Percentiles rank a stretch among this genome's conserved stretches.
phyloP scores from a whole-genome alignment of 92 coral and sea anemone species.

The Nematostella vectensis region DNA sequence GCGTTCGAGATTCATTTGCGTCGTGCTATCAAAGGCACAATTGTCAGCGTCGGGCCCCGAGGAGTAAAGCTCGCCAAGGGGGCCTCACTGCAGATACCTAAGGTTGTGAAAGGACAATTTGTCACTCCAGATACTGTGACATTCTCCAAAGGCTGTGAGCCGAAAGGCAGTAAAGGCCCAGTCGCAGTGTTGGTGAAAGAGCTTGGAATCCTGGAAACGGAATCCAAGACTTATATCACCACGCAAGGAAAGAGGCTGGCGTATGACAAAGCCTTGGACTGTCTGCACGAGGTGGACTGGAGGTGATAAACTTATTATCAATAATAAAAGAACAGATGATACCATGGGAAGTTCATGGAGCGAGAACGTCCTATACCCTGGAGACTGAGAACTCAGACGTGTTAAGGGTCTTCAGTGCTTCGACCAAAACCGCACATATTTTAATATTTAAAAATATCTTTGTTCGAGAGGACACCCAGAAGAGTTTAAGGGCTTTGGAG shows the following conservation, averaged over 20 bases:
- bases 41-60: slow-evolving; percentile 75
- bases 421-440: too few species aligned
- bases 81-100: slow-evolving; percentile 72
- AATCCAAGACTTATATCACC: slow-evolving; percentile 52
- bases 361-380: too few species aligned
- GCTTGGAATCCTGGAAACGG: slow-evolving; percentile 31
- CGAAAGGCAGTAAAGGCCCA: slow-evolving; percentile 91
- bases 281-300: slow-evolving; percentile 67
- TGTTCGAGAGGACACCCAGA: too few species aligned
- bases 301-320: too few species aligned
- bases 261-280: slow-evolving; percentile 78
- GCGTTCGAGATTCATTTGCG: slow-evolving; percentile 67
- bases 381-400: too few species aligned
- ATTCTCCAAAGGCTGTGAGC: slow-evolving; percentile 75
- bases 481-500: too few species aligned
- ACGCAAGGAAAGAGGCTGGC: slow-evolving; percentile 66
- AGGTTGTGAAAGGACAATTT: slow-evolving; percentile 56
- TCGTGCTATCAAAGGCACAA: slow-evolving; percentile 64
- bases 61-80: slow-evolving; percentile 91
- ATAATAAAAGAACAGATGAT: too few species aligned
- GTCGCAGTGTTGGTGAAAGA: slow-evolving; percentile 61
- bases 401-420: too few species aligned
- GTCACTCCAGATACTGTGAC: slow-evolving; percentile 11
- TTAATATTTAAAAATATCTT: too few species aligned
- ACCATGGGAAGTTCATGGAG: too few species aligned